phyloP scores from a whole-genome alignment of 2,888 invertebrate genomes.

The Catocala sponsa region DNA sequence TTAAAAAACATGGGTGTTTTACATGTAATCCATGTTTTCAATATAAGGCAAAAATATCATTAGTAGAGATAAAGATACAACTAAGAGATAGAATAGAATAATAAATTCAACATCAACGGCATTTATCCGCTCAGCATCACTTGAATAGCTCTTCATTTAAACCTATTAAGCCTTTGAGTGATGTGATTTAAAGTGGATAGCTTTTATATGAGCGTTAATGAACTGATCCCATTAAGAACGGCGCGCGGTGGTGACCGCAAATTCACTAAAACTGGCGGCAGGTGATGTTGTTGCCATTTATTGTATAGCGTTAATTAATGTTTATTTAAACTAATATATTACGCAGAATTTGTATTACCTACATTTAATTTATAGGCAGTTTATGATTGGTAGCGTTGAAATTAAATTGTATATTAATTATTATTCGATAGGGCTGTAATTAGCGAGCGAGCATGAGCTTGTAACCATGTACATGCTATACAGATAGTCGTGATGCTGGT shows the following conservation, averaged over 20 bases:
- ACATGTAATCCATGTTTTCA: constrained; percentile 62
- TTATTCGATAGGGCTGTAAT: too few relatives aligned
- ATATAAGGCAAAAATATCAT: background rate
- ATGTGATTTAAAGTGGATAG: constrained; percentile 49
- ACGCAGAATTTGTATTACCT: background rate
- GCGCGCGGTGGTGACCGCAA: constrained; percentile 51
- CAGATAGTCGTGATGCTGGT: too few relatives aligned
- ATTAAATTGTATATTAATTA: background rate
- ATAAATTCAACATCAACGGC: background rate
- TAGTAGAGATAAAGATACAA: background rate
- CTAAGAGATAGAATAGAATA: constrained; percentile 38
- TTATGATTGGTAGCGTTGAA: constrained; percentile 13
- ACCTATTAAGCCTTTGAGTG: constrained; percentile 27
- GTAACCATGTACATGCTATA: too few relatives aligned
- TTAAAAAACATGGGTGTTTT: too few relatives aligned
- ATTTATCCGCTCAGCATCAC: constrained; percentile 1
- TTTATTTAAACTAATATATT: constrained; percentile 22
- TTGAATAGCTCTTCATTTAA: constrained; percentile 16
- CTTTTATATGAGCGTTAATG: constrained; percentile 46
- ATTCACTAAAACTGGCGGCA: constrained; percentile 41
- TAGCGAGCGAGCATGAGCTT: too few relatives aligned
- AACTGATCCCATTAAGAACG: constrained; percentile 31
- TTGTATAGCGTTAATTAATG: constrained; percentile 31
- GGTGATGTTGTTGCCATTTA: constrained; percentile 40
- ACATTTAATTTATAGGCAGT: background rate